These are phyloP conservation scores for Opisthocomus hoazin DNA, from an alignment of 2,113 vertebrate species.

Conservation along the genomic window DNA sequence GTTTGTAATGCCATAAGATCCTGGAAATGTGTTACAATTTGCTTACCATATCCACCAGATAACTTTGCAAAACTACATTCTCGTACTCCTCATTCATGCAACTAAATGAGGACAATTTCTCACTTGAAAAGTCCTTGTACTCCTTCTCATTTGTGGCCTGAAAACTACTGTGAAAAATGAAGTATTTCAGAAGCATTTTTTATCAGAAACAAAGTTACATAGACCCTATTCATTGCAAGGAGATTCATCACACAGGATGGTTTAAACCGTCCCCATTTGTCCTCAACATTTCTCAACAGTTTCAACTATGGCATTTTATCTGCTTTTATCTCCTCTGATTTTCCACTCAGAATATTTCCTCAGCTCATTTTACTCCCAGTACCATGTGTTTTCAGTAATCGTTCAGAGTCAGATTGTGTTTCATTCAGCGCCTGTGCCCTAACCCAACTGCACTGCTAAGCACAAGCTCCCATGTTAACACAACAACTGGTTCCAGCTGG, in stretches of 20 bases:
- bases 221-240: background rate
- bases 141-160: background rate
- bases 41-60: background rate
- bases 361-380: background rate
- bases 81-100: background rate
- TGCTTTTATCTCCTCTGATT: background rate
- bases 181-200: background rate
- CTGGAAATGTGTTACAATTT: background rate
- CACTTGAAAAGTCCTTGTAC: background rate
- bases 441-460: background rate
- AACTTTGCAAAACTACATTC: background rate
- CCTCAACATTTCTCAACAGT: background rate
- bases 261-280: background rate
- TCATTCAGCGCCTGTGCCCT: background rate
- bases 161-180: background rate
- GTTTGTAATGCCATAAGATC: background rate
- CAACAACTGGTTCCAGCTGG: background rate
- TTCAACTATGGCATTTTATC: constrained; percentile 5
- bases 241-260: background rate
- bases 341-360: background rate
- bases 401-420: background rate
- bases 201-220: background rate
- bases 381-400: background rate
- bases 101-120: background rate
- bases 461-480: background rate